Base-by-base conservation (phyloP, 37 sponge, comb jelly and placozoan genomes). In the Halichondria panicea region DNA sequence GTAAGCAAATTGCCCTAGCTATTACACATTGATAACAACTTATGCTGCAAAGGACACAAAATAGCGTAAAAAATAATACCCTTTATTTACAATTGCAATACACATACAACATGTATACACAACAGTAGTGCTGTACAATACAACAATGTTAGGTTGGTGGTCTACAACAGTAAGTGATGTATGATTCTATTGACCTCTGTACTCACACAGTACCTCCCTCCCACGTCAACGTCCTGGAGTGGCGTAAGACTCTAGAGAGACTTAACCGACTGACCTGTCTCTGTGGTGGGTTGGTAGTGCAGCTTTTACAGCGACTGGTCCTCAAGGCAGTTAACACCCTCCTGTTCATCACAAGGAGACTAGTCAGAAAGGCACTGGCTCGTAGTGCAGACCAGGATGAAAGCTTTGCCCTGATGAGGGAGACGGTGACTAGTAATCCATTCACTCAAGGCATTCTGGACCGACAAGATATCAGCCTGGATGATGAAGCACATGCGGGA, bases 221-320 rank as follows among this genome's bases (percentile, higher is more conserved):
- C 15, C 67, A 57, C 37, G 44, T 24, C 27, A 45, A 60, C 45
- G 52, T 80, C 8, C 72, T 80, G 0, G 54, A 71, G 36, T 80
- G 81, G 71, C 61, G 81, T 15, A 30, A 15, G 6, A 27, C 33
- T 5, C 35, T 70, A 45, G 46, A 70, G n/a, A 65, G 34, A 25
- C 63, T 80, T 35, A 34, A 25, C 6, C 42, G 81, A 25, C 71
- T 80, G 70, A 63, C 42, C 25, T n/a, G 31, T n/a, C 25, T 71
- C 27, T 80, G 81, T 39, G 38, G 57, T 24, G 34, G 32, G 28
- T 25, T 80, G 22, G 46, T 80, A 6, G 18, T 71, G n/a, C 25
- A 60, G 21, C n/a, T 80, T 27, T 72, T 80, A 27, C 81, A 80
- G 24, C 32, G 50, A 25, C 37, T 80, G 40, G 81, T 80, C 22